These are phyloP conservation scores for Malacoraja senta DNA, from an alignment of 2,797 vertebrate genomes.

Conservation along the genomic window DNA sequence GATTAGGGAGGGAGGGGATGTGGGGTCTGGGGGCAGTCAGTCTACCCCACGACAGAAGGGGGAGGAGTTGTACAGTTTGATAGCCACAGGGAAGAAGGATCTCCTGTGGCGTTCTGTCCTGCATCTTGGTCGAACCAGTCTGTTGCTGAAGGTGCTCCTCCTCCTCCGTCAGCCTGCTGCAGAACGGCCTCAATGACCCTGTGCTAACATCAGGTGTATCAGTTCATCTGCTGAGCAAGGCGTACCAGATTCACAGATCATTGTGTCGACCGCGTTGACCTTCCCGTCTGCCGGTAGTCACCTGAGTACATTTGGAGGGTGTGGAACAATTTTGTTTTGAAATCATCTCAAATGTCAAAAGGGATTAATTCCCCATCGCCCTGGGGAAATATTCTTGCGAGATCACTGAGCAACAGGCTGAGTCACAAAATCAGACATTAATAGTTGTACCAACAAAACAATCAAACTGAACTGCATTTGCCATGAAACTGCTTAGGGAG, in stretches of 20 bases:
- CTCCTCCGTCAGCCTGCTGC: background rate
- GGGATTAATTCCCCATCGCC: background rate
- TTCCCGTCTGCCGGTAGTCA: background rate
- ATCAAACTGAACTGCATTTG: background rate
- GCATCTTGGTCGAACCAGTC: too few species aligned
- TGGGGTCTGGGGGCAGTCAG: too few species aligned
- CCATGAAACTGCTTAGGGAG: background rate
- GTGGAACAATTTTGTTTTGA: slow-evolving; percentile 9
- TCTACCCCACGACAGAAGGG: too few species aligned
- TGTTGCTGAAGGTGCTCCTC: too few species aligned
- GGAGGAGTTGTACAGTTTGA: too few species aligned
- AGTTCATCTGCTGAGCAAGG: background rate
- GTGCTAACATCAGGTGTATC: background rate
- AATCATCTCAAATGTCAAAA: background rate
- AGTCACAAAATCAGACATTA: background rate
- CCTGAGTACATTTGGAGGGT: background rate
- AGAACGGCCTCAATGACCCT: background rate
- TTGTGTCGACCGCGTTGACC: background rate
- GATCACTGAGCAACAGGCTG: background rate
- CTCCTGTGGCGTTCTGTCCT: too few species aligned
- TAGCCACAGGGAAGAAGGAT: too few species aligned
- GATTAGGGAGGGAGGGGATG: too few species aligned
- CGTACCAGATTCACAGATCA: background rate
- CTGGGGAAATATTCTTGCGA: background rate
- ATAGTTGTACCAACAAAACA: background rate